Evolutionary conservation across 2,797 vertebrate genomes (phyloP), one percentile per base, ranked within the genome.

Genomic region (Allobates femoralis): DNA sequence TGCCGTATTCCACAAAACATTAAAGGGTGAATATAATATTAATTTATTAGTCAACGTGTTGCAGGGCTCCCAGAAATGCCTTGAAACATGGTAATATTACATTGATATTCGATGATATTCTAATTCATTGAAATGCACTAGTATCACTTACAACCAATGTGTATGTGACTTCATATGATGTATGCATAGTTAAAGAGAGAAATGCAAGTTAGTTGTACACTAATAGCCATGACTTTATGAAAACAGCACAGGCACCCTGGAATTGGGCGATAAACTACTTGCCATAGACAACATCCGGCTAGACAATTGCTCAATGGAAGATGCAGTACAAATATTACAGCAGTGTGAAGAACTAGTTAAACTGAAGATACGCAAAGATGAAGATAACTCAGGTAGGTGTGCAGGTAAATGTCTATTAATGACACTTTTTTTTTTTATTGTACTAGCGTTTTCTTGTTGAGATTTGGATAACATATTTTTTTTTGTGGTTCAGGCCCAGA

Each of bases 231-330:
- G 10, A 50, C 34, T 74, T 37, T 28, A 4, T 7, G 15, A n/a
- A 26, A 90, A 81, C 91, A 99, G 98, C 92, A 99, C 98, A 0
- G 98, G 98, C 37, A 99, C 98, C 0, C 89, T 99, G 2, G 98
- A 99, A 91, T 93, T 99, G 26, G 98, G 98, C 23, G 98, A 99
- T 91, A 99, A 98, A 90, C 94, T 99, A 76, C 95, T 99, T 83
- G 98, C 98, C 60, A 99, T 99, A 78, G 98, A 99, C 85, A 99
- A 98, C 92, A 96, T 99, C 90, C 96, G 98, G 2, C 95, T 99
- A 91, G 98, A 99, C 92, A 99, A 95, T 92, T 99, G 97, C 90
- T 98, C 98, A 73, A 99, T 99, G 97, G 98, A 99, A 94, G 98
- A 99, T 50, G 98, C 98, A 0, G 97, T 99, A n/a, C 97, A 98